These are phyloP conservation scores for Sebastes schlegelii DNA, from an alignment of 2,113 vertebrate genomes.

Conservation along the genomic window DNA sequence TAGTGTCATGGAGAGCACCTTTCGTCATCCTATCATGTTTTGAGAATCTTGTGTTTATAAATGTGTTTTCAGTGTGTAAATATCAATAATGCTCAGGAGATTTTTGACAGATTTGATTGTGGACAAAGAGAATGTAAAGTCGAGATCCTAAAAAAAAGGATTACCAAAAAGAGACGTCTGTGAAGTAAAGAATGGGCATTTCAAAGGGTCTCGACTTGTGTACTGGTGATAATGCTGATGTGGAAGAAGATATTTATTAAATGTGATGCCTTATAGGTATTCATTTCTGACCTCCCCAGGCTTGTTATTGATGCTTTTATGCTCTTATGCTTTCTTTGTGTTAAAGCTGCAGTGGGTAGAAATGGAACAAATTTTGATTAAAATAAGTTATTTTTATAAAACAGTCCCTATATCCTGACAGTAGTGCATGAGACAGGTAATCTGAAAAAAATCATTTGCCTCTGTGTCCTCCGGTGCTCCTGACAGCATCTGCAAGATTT, in stretches of 20 bases:
- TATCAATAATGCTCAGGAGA: conserved; percentile 70
- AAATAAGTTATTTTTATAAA: no score
- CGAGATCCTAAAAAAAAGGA: conserved; percentile 28
- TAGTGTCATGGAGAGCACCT: conserved; percentile 25
- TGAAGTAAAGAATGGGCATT: conserved; percentile 7
- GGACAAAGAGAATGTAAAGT: conserved; percentile 80
- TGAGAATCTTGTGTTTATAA: conserved; percentile 35
- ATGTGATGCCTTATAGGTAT: conserved; percentile 59
- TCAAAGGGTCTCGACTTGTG: conserved; percentile 43
- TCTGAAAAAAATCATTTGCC: no score
- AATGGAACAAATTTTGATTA: no score
- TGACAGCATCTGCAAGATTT: no score
- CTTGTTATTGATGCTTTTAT: not conserved
- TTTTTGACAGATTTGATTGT: conserved; percentile 78
- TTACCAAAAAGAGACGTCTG: conserved; percentile 35
- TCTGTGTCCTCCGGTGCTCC: no score
- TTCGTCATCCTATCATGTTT: conserved; percentile 39
- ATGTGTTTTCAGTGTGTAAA: conserved; percentile 47
- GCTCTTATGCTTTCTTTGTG: not conserved
- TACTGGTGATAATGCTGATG: conserved; percentile 14
- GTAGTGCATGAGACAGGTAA: no score
- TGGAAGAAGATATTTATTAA: conserved; percentile 77
- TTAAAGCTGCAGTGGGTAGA: not conserved
- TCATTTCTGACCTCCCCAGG: conserved; percentile 20
- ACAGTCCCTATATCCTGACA: no score